Evolutionary conservation across 2,888 invertebrate genomes (phyloP), one percentile per base, ranked within the genome.

Genomic region (Tetragnatha montana): DNA sequence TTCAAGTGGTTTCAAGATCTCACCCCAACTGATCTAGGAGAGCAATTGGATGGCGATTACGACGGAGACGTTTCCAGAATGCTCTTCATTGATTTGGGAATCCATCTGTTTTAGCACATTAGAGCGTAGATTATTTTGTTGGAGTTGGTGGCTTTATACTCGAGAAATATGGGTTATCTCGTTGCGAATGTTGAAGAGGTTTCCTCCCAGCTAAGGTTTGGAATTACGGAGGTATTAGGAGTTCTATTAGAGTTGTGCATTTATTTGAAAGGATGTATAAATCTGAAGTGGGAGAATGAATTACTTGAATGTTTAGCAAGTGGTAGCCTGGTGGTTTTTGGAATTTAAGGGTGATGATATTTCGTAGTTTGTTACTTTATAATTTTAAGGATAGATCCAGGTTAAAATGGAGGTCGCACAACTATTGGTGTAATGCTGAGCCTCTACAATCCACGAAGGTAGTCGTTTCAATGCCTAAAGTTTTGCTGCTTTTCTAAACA

Each of bases 1-100:
- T 51, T 68, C 35, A 35, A 81, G 22, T 22, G 71, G 47, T 73
- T 76, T n/a, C 19, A 21, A 68, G 68, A n/a, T 75, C 74, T 83
- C 74, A 49, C 35, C 17, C 7, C 69, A 47, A 22, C 12, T 83
- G 68, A 60, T 47, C 8, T 35, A 21, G 22, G 47, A 74, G 14
- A 35, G 21, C 81, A 49, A 81, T 83, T 60, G 75, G 68, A 68
- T 75, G 69, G 75, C 22, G 21, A 22, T 19, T 22, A 22, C 73
- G 73, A 73, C 12, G n/a, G 73, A 60, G 60, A 60, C 12, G 60
- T 8, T 60, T 60, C 17, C 17, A 60, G 17, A 60, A 60, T 35
- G 7, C 4, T 60, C 60, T 60, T 17, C 12, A 60, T 60, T 70
- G 81, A 21, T 71, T 71, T 81, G 70, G 10, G 17, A 14, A 49